These are phyloP conservation scores for Rhagium mordax DNA, from an alignment of 2,888 invertebrate species.

Conservation along the genomic window DNA sequence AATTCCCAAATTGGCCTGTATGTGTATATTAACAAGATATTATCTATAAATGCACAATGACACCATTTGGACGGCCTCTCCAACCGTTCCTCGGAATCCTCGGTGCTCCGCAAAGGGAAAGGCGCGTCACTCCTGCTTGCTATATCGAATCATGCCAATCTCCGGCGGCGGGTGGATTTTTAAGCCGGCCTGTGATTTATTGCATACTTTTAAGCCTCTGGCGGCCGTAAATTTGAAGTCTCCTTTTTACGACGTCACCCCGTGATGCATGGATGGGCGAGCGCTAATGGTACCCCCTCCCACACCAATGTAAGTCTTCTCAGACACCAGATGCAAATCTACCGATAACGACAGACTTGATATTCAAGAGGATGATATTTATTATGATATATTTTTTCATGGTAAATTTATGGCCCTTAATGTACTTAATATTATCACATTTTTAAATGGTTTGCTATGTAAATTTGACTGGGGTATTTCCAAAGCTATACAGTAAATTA, in stretches of 20 bases:
- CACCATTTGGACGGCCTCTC: neutral
- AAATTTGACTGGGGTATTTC: neutral
- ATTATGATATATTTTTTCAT: constrained; percentile 39
- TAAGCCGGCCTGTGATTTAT: constrained; percentile 69
- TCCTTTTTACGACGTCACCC: constrained; percentile 64
- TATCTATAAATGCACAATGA: neutral
- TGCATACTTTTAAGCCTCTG: constrained; percentile 71
- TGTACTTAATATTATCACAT: constrained; percentile 23
- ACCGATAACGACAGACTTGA: constrained; percentile 40
- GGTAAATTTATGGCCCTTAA: constrained; percentile 28
- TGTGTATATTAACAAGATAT: no score
- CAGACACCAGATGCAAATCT: constrained; percentile 54
- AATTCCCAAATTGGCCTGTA: no score
- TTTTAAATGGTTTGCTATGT: constrained; percentile 4
- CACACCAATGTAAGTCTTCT: constrained; percentile 41
- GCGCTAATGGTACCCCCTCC: constrained; percentile 55
- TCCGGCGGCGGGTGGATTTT: constrained; percentile 64
- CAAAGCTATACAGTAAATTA: neutral
- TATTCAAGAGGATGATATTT: constrained; percentile 39
- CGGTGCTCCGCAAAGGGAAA: constrained; percentile 3
- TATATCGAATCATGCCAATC: constrained; percentile 51
- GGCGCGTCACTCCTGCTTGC: constrained; percentile 28
- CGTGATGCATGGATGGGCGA: constrained; percentile 66
- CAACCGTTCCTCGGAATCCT: neutral
- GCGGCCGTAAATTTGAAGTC: constrained; percentile 70